phyloP scores from a whole-genome alignment of 2,888 invertebrate species.

The Sesamia inferens region DNA sequence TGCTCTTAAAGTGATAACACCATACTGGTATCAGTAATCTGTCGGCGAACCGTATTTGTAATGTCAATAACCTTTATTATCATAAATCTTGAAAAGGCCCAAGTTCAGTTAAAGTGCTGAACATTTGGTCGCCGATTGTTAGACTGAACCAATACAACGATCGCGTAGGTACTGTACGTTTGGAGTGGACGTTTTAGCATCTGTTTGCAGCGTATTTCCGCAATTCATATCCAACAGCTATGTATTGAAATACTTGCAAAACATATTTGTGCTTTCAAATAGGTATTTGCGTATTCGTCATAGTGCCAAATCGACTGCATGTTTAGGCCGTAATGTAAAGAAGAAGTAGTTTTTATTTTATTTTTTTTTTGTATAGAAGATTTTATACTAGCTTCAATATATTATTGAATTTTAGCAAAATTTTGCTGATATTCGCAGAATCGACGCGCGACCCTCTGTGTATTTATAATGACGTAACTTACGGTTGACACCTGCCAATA shows the following conservation, averaged over 20 bases:
- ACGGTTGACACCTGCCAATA: neutral
- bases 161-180: too few relatives aligned
- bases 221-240: constrained; percentile 33
- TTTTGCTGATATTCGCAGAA: constrained; percentile 8
- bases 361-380: too few relatives aligned
- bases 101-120: too few relatives aligned
- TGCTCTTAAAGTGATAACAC: neutral
- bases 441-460: constrained; percentile 6
- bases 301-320: constrained; percentile 56
- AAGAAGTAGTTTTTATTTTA: too few relatives aligned
- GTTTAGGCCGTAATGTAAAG: constrained; percentile 30
- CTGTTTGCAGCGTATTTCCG: constrained; percentile 11
- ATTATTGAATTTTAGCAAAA: constrained; percentile 9
- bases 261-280: constrained; percentile 25
- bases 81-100: neutral
- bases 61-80: neutral
- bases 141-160: neutral
- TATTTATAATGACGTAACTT: neutral
- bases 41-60: neutral
- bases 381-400: too few relatives aligned
- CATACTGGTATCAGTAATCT: neutral
- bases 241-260: constrained; percentile 32
- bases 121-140: too few relatives aligned
- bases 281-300: too few relatives aligned
- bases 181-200: neutral